Percentiles rank a stretch among this genome's conserved stretches.
phyloP scores from a whole-genome alignment of 2,113 vertebrate species.

The Tetrax tetrax region DNA sequence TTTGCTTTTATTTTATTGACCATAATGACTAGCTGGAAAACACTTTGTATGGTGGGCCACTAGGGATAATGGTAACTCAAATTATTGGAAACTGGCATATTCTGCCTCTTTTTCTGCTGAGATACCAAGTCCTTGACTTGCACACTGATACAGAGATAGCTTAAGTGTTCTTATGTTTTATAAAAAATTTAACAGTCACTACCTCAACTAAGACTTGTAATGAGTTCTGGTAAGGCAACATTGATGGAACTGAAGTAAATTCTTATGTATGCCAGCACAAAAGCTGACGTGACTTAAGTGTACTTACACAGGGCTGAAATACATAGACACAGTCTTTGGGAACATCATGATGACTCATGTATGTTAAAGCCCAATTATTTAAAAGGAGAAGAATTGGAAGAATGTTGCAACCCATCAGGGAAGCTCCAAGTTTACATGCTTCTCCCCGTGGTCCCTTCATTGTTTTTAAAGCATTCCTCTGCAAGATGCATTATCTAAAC shows the following conservation, averaged over 20 bases:
- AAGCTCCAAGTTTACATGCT: background rate
- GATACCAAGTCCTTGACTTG: background rate
- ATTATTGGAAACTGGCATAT: background rate
- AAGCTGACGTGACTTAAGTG: background rate
- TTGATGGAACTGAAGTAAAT: background rate
- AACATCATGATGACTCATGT: background rate
- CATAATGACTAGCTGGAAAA: background rate
- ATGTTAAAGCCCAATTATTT: background rate
- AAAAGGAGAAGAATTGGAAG: background rate
- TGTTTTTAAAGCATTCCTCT: background rate
- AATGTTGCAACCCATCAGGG: background rate
- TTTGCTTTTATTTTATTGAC: background rate
- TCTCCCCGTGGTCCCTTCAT: background rate
- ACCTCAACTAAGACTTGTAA: background rate
- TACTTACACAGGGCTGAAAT: background rate
- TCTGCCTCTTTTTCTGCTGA: background rate
- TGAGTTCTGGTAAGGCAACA: background rate
- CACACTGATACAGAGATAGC: background rate
- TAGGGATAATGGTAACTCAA: background rate
- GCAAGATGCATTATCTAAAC: background rate
- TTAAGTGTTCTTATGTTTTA: background rate
- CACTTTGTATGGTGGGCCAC: background rate
- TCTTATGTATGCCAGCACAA: background rate
- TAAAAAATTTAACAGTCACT: background rate
- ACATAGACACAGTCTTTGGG: background rate